These are phyloP conservation scores for Sycophila texana DNA, from an alignment of 2,888 invertebrate species.

Conservation along the genomic window DNA sequence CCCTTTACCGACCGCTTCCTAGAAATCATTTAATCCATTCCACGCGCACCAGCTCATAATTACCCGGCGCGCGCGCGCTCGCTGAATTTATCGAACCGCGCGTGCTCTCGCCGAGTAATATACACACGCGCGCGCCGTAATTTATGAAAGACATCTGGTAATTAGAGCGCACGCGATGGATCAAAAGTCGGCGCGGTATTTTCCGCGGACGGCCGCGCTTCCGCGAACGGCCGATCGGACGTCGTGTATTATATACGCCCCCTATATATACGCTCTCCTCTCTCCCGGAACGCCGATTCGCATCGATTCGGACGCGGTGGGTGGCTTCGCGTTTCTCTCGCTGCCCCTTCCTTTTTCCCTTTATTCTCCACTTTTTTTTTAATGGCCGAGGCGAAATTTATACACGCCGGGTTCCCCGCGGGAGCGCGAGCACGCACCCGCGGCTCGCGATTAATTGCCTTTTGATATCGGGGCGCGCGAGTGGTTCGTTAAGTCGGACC, in stretches of 20 bases:
- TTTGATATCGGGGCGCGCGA: slow-evolving; percentile 51
- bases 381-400: slow-evolving; percentile 57
- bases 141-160: slow-evolving; percentile 50
- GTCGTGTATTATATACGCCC: not conserved
- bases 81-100: slow-evolving; percentile 41
- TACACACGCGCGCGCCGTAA: slow-evolving; percentile 24
- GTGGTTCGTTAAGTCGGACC: slow-evolving; percentile 31
- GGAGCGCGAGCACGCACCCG: slow-evolving; percentile 34
- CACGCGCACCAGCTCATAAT: slow-evolving; percentile 36
- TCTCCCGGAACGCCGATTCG: slow-evolving; percentile 42
- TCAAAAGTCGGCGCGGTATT: slow-evolving; percentile 34
- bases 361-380: slow-evolving; percentile 48
- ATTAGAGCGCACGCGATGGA: slow-evolving; percentile 55
- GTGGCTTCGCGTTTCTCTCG: slow-evolving; percentile 42
- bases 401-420: slow-evolving; percentile 8
- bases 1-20: slow-evolving; percentile 7
- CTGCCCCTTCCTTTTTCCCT: not conserved
- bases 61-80: slow-evolving; percentile 8
- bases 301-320: slow-evolving; percentile 53
- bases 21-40: slow-evolving; percentile 50
- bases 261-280: not conserved
- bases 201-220: slow-evolving; percentile 59
- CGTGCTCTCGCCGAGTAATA: not conserved
- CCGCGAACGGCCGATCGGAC: slow-evolving; percentile 46
- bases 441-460: slow-evolving; percentile 57